Evolutionary conservation across 2,113 vertebrate species (phyloP).

Genomic region (Onychorhynchus coronatus): DNA sequence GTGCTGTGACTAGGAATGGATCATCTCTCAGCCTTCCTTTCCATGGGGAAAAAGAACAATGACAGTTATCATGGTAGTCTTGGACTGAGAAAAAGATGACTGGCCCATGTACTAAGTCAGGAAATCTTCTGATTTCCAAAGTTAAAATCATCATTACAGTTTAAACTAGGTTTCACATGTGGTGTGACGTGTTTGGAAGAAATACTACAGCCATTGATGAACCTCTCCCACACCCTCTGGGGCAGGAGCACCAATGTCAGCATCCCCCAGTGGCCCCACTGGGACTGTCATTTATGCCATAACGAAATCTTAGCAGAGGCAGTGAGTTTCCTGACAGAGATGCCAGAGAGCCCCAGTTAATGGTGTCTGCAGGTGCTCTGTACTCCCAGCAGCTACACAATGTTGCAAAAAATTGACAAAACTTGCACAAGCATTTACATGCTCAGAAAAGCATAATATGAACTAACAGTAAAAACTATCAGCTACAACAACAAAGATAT

Average conservation of each 20-base stretch:
- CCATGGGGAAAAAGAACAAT: background rate
- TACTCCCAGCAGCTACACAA: background rate
- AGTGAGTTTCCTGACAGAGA: background rate
- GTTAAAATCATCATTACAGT: background rate
- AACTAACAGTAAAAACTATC: background rate
- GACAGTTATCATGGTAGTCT: conserved; percentile 11
- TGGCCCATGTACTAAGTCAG: background rate
- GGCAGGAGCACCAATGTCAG: background rate
- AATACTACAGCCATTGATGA: background rate
- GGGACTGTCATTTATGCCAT: background rate
- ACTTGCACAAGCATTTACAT: background rate
- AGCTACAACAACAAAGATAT: background rate
- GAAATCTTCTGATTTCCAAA: conserved; percentile 1
- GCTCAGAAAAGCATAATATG: background rate
- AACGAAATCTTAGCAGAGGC: background rate
- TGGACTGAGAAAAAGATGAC: background rate
- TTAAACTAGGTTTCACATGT: background rate
- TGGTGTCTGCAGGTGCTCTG: background rate
- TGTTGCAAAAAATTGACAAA: background rate
- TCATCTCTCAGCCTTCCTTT: conserved; percentile 51
- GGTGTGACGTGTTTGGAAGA: background rate
- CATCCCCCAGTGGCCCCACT: background rate
- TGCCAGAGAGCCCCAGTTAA: background rate
- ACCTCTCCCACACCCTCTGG: background rate
- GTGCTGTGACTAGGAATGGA: conserved; percentile 63